Percentiles rank a stretch among this genome's conserved stretches.
Conservation (phyloP, 2,888 invertebrate species). For the Corythucha ciliata region DNA sequence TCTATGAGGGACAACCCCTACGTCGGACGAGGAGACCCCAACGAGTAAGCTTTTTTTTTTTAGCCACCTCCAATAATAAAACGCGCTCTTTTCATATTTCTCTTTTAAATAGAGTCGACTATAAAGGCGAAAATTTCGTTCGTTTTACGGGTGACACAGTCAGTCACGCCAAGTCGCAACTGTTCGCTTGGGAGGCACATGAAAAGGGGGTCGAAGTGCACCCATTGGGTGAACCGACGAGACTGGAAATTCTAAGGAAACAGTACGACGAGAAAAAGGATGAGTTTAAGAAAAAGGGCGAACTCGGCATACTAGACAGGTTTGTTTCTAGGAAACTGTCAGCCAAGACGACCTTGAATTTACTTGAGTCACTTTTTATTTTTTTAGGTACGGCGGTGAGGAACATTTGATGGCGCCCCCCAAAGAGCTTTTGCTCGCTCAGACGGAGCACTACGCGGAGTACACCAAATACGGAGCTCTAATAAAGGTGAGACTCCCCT, state of each 20-base stretch:
- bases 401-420: slow-evolving; percentile 85
- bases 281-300: slow-evolving; percentile 73
- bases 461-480: slow-evolving; percentile 89
- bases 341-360: neutral
- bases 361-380: neutral
- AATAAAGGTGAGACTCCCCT: slow-evolving; percentile 40
- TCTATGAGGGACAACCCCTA: slow-evolving; percentile 97
- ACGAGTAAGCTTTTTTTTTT: slow-evolving; percentile 50
- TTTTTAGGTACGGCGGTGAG: slow-evolving; percentile 71
- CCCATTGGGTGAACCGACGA: slow-evolving; percentile 94
- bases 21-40: slow-evolving; percentile 46
- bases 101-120: slow-evolving; percentile 50
- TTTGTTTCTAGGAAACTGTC: slow-evolving; percentile 5
- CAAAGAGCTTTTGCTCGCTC: slow-evolving; percentile 78
- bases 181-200: slow-evolving; percentile 97
- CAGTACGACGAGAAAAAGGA: slow-evolving; percentile 86
- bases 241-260: slow-evolving; percentile 79
- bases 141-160: slow-evolving; percentile 90
- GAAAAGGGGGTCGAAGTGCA: slow-evolving; percentile 89
- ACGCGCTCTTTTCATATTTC: slow-evolving; percentile 16
- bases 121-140: slow-evolving; percentile 93
- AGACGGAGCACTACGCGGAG: slow-evolving; percentile 91
- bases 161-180: slow-evolving; percentile 79
- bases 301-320: slow-evolving; percentile 67
- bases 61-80: neutral